Percentiles rank a stretch among this genome's conserved stretches.
Conservation (phyloP, 2,797 vertebrate genomes). For the Zalophus californianus region DNA sequence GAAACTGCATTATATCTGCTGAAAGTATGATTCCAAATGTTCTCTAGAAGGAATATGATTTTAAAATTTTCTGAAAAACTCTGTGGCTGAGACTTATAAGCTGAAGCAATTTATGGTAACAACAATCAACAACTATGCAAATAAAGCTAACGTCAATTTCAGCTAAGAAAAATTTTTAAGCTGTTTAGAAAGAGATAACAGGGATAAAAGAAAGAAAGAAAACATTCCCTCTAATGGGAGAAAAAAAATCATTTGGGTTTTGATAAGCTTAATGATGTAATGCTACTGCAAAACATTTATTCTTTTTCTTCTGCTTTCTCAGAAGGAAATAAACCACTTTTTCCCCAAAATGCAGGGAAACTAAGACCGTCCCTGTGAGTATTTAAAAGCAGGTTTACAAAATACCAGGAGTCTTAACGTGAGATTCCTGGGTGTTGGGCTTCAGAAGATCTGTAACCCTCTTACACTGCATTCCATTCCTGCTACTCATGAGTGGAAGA, state of each 20-base stretch:
- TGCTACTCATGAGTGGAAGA: neutral
- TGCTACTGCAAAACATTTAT: neutral
- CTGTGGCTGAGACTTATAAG: conserved; percentile 30
- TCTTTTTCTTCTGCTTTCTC: conserved; percentile 31
- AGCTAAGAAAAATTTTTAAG: neutral
- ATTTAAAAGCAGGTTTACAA: conserved; percentile 11
- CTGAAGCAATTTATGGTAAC: conserved; percentile 3
- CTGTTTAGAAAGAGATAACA: neutral
- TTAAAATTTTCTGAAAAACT: conserved; percentile 40
- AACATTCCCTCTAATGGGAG: neutral
- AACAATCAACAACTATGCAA: conserved; percentile 6
- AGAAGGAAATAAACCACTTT: neutral
- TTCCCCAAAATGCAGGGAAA: neutral
- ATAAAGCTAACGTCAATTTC: conserved; percentile 49
- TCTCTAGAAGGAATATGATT: neutral
- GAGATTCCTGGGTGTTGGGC: neutral
- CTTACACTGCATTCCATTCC: neutral
- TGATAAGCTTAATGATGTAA: neutral
- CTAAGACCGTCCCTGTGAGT: neutral
- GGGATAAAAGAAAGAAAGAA: neutral
- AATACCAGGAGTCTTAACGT: neutral
- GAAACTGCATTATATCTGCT: neutral
- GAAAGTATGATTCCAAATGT: conserved; percentile 5
- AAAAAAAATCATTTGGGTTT: neutral
- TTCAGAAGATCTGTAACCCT: neutral